A percentile compares a stretch with the other conserved stretches of the same genome.
phyloP scores from a whole-genome alignment of 1,140 invertebrate species.

The Theocolax elegans region DNA sequence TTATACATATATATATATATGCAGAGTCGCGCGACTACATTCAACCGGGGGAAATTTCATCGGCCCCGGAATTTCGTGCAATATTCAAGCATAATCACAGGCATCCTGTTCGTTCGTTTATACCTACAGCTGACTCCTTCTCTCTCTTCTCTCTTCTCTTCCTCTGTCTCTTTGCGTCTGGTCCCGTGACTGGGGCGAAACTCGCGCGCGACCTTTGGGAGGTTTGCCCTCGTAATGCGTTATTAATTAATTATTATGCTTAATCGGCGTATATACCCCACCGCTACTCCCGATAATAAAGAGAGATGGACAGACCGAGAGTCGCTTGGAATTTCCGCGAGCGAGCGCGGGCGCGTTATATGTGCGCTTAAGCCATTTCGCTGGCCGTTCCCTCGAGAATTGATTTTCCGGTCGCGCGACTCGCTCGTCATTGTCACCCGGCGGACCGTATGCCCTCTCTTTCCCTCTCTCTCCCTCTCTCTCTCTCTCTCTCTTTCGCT shows the following conservation, averaged over 20 bases:
- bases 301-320: no score
- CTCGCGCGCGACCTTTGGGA: background rate
- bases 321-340: no score
- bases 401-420: constrained; percentile 41
- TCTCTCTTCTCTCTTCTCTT: background rate
- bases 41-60: constrained; percentile 34
- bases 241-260: constrained; percentile 51
- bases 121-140: background rate
- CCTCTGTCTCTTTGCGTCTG: background rate
- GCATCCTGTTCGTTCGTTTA: constrained; percentile 26
- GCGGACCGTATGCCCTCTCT: background rate
- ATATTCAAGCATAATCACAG: constrained; percentile 38
- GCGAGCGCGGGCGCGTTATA: no score
- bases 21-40: constrained; percentile 3
- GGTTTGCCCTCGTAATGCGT: background rate
- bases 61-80: constrained; percentile 35
- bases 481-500: background rate
- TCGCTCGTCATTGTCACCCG: background rate
- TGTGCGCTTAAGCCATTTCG: constrained; percentile 31
- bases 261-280: constrained; percentile 50
- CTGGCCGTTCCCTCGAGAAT: constrained; percentile 31
- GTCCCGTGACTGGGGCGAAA: no score
- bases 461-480: background rate
- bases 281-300: no score
- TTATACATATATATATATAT: background rate